These are phyloP conservation scores for Acanthosepion esculentum DNA, from an alignment of 2,888 invertebrate species.

Conservation along the genomic window DNA sequence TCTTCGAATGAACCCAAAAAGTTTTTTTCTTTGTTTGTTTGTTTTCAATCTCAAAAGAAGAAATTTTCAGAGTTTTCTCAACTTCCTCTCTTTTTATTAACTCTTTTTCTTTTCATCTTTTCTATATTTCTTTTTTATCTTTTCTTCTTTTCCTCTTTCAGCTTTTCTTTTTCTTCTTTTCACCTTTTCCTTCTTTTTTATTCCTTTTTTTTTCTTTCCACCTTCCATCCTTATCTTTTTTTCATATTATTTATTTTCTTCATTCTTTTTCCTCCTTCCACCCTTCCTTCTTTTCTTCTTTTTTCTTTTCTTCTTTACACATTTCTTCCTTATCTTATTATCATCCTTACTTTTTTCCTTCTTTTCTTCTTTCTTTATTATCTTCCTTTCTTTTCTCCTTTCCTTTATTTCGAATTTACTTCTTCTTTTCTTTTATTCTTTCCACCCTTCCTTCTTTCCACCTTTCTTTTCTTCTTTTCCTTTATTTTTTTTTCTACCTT, in stretches of 20 bases:
- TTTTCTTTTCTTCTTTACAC: not conserved
- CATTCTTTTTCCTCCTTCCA: not conserved
- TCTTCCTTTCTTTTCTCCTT: not conserved
- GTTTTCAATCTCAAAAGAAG: not conserved
- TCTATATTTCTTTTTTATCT: not conserved
- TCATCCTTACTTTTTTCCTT: not conserved
- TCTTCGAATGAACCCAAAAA: not conserved
- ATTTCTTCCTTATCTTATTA: too few species aligned
- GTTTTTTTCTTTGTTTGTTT: too few species aligned
- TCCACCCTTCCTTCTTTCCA: not conserved
- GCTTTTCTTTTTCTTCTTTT: not conserved
- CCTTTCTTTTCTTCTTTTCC: not conserved
- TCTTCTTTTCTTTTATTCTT: not conserved
- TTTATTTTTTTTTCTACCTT: too few species aligned
- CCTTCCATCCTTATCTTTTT: fast-evolving
- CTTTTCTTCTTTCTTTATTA: not conserved
- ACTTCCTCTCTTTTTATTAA: not conserved
- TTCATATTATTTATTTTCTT: too few species aligned
- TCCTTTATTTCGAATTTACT: too few species aligned
- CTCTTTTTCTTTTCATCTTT: not conserved
- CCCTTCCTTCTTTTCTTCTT: not conserved
- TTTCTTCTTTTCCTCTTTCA: not conserved
- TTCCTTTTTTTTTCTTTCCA: not conserved
- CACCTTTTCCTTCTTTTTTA: not conserved
- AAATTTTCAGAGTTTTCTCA: not conserved